Evolutionary conservation across 2,113 vertebrate genomes (phyloP).

Genomic region (Chelonoidis abingdonii): DNA sequence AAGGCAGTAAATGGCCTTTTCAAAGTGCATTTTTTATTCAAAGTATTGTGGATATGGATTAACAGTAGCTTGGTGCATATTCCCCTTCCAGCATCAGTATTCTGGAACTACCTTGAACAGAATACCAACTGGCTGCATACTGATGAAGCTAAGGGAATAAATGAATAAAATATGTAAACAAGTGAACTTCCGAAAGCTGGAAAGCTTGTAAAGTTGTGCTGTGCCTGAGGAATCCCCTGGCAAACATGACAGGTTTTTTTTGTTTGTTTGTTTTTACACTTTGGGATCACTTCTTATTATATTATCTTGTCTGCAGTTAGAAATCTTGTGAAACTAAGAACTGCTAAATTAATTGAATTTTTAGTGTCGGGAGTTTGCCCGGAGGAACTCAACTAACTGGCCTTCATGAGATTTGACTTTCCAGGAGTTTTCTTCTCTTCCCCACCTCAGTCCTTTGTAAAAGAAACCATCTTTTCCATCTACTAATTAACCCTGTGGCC

Average conservation of each 20-base stretch:
- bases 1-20: not conserved
- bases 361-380: constrained; percentile 76
- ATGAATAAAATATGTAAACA: constrained; percentile 50
- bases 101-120: constrained; percentile 32
- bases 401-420: constrained; percentile 52
- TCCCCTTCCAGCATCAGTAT: constrained; percentile 19
- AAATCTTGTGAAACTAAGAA: constrained; percentile 78
- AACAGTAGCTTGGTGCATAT: not conserved
- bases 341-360: constrained; percentile 76
- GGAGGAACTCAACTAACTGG: constrained; percentile 64
- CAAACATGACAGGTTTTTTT: constrained; percentile 65
- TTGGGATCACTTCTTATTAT: constrained; percentile 76
- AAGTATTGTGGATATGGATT: not conserved
- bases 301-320: constrained; percentile 78
- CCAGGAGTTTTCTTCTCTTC: constrained; percentile 21
- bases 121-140: constrained; percentile 12
- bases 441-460: constrained; percentile 43
- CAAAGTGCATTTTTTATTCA: constrained; percentile 1
- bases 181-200: constrained; percentile 10
- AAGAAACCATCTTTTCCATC: constrained; percentile 55
- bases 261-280: constrained; percentile 44
- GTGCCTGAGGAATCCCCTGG: constrained; percentile 46
- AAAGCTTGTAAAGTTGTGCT: constrained; percentile 1
- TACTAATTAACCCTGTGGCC: constrained; percentile 76
- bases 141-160: constrained; percentile 31